Evolutionary conservation across 2,888 invertebrate species (phyloP).

Genomic region (Deilephila elpenor): DNA sequence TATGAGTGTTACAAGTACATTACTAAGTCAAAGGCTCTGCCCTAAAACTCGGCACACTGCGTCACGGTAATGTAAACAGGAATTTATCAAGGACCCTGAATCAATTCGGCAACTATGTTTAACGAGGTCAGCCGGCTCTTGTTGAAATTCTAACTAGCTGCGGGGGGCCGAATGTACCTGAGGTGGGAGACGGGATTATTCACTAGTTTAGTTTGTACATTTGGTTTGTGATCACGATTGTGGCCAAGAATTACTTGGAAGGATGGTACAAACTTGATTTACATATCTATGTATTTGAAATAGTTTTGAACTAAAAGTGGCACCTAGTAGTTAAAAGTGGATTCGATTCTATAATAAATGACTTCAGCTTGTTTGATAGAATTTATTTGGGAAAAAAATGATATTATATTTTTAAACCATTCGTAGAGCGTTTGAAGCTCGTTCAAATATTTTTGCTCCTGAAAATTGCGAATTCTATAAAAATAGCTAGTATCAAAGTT

Average conservation of each 20-base stretch:
- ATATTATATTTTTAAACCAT: no score
- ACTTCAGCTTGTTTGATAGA: no score
- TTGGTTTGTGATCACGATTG: background rate
- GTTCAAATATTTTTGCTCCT: no score
- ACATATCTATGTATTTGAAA: background rate
- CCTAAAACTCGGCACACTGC: slow-evolving; percentile 34
- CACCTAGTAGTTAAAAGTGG: no score
- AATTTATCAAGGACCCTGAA: slow-evolving; percentile 62
- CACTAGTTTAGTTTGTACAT: background rate
- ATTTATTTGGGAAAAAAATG: no score
- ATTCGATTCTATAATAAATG: no score
- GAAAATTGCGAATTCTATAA: no score
- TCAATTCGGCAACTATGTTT: slow-evolving; percentile 50
- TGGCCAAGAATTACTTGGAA: background rate
- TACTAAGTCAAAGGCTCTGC: slow-evolving; percentile 31
- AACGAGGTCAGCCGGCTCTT: slow-evolving; percentile 54
- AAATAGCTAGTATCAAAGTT: no score
- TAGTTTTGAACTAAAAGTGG: no score
- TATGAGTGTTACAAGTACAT: slow-evolving; percentile 21
- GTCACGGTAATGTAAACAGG: slow-evolving; percentile 31
- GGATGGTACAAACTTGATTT: background rate
- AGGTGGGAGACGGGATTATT: slow-evolving; percentile 33
- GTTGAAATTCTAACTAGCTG: slow-evolving; percentile 60
- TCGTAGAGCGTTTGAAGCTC: no score
- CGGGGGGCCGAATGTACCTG: slow-evolving; percentile 38